Conservation (phyloP, 2,113 vertebrate genomes). For the Mirza zaza region DNA sequence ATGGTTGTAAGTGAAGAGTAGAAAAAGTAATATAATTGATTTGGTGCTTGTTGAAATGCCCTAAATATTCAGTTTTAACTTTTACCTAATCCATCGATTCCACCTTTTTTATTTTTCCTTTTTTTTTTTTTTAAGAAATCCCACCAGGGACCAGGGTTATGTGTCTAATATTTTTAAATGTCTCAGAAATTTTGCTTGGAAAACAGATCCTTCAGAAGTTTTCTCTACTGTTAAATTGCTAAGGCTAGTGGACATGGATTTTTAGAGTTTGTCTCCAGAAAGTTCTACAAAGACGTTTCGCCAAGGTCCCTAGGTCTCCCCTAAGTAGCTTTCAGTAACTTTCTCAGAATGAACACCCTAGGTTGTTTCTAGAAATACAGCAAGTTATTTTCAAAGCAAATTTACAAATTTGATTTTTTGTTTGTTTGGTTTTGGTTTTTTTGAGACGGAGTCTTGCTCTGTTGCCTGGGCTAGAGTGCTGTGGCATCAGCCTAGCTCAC, state of each 20-base stretch:
- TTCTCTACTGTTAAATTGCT: neutral
- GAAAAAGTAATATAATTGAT: slow-evolving; percentile 74
- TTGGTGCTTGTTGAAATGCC: slow-evolving; percentile 69
- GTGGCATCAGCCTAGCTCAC: no score
- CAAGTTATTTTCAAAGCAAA: neutral
- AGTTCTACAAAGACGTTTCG: neutral
- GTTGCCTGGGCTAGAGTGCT: no score
- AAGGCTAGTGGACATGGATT: neutral
- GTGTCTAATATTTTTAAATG: slow-evolving; percentile 16
- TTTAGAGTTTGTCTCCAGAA: neutral
- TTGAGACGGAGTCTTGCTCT: no score
- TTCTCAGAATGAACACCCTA: neutral
- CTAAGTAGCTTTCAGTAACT: neutral
- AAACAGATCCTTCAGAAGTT: neutral
- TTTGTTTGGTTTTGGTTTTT: no score
- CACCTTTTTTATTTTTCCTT: slow-evolving; percentile 54
- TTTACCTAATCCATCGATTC: slow-evolving; percentile 73
- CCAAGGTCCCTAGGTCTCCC: neutral
- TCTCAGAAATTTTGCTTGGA: neutral
- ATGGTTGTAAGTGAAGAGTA: slow-evolving; percentile 52
- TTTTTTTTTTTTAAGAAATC: neutral
- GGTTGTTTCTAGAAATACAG: neutral
- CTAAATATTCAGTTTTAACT: slow-evolving; percentile 70
- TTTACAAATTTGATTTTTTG: neutral
- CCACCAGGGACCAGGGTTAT: neutral